A percentile compares a stretch with the other conserved stretches of the same genome.
Evolutionary conservation across 2,797 vertebrate species (phyloP).

Genomic region (Danionella dracula): DNA sequence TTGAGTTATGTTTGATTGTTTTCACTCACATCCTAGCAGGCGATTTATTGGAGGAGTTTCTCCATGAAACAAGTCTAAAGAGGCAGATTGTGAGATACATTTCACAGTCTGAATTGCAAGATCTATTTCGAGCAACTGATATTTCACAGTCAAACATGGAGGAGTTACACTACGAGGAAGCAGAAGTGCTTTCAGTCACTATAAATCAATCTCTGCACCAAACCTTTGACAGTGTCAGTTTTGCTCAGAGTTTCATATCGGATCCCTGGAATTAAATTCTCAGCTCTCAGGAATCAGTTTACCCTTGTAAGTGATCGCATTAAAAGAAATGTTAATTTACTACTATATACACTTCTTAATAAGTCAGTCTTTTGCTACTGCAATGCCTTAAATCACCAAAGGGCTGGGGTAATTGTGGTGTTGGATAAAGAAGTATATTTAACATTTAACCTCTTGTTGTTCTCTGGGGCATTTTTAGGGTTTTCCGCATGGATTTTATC

Average conservation of each 20-base stretch:
- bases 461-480: no score
- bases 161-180: constrained; percentile 3
- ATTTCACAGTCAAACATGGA: neutral
- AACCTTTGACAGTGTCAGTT: constrained; percentile 9
- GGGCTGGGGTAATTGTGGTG: constrained; percentile 34
- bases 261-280: constrained; percentile 7
- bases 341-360: constrained; percentile 28
- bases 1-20: no score
- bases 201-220: neutral
- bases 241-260: constrained; percentile 10
- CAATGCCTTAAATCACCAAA: constrained; percentile 30
- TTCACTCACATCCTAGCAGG: no score
- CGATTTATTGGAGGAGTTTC: no score
- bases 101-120: no score
- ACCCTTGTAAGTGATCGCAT: constrained; percentile 40
- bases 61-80: no score
- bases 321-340: constrained; percentile 36
- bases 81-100: no score
- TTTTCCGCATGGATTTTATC: no score
- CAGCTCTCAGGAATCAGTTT: constrained; percentile 3
- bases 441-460: no score
- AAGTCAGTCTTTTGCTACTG: constrained; percentile 6
- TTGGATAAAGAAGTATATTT: neutral
- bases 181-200: neutral
- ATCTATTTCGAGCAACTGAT: no score